Percentiles rank a stretch among this genome's conserved stretches.
These are phyloP conservation scores for Leptodirus hochenwartii DNA, from an alignment of 2,888 invertebrate species.

Conservation along the genomic window DNA sequence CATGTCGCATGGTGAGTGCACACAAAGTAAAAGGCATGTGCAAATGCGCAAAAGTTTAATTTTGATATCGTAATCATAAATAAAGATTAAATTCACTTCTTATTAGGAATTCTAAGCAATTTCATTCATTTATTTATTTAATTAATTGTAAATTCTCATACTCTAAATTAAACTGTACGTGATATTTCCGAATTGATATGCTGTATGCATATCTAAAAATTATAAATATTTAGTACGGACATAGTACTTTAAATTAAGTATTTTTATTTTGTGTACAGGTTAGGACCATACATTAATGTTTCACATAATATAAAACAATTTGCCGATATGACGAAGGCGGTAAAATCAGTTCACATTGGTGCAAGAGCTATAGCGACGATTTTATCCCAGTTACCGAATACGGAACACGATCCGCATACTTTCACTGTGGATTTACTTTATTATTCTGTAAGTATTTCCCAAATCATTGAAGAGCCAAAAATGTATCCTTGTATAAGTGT, in stretches of 20 bases:
- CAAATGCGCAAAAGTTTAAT: no score
- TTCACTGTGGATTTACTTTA: conserved; percentile 48
- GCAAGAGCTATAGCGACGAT: conserved; percentile 27
- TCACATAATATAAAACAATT: conserved; percentile 30
- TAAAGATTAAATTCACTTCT: no score
- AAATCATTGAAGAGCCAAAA: conserved; percentile 4
- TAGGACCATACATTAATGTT: conserved; percentile 23
- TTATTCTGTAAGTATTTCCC: conserved; percentile 37
- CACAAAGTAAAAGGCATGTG: no score
- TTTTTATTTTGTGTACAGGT: conserved; percentile 16
- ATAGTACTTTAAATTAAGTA: not conserved
- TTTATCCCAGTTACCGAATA: conserved; percentile 33
- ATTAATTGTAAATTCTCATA: no score
- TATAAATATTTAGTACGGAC: no score
- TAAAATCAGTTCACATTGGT: conserved; percentile 19
- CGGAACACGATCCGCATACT: conserved; percentile 45
- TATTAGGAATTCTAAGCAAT: no score
- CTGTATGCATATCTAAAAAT: conserved; percentile 7
- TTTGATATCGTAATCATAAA: no score
- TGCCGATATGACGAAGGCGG: conserved; percentile 22
- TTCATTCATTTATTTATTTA: no score
- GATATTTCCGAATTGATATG: conserved; percentile 4
- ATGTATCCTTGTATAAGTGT: not conserved
- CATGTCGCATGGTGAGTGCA: no score
- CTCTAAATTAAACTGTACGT: no score